Percentiles rank a stretch among this genome's conserved stretches.
These are phyloP conservation scores for Atrina japonica DNA, from an alignment of 2,888 invertebrate genomes.

Conservation along the genomic window DNA sequence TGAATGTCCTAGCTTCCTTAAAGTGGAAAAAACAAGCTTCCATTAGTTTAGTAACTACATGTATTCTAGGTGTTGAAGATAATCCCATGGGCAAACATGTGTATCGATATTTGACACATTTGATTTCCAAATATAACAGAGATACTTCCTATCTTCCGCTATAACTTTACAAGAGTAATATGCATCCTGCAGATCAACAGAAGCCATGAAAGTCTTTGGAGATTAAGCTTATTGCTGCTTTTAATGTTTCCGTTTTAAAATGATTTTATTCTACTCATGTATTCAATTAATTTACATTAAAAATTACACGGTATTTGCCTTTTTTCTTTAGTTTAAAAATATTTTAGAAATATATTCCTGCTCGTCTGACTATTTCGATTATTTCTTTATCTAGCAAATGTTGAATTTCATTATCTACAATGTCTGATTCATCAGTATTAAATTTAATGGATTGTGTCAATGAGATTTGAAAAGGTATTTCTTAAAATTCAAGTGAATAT, in stretches of 20 bases:
- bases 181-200: too few relatives aligned
- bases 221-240: too few relatives aligned
- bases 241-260: too few relatives aligned
- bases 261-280: too few relatives aligned
- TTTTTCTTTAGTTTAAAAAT: slow-evolving; percentile 16
- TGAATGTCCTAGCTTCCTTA: slow-evolving; percentile 37
- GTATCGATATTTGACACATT: slow-evolving; percentile 31
- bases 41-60: slow-evolving; percentile 50
- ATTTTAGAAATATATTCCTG: slow-evolving; percentile 7
- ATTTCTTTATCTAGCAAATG: slow-evolving; percentile 1
- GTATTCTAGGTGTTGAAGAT: slow-evolving; percentile 40
- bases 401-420: slow-evolving; percentile 14
- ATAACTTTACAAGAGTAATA: too few relatives aligned
- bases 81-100: slow-evolving; percentile 50
- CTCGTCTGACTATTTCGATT: not conserved
- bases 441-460: not conserved
- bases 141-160: slow-evolving; percentile 32
- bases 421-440: not conserved
- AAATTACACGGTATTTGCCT: slow-evolving; percentile 19
- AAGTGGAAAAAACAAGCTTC: slow-evolving; percentile 46
- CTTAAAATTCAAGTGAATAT: slow-evolving; percentile 16
- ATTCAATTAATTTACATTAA: slow-evolving; percentile 48
- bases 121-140: slow-evolving; percentile 46
- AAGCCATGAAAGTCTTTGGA: too few relatives aligned
- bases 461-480: not conserved